Evolutionary conservation across 1,140 invertebrate genomes (phyloP).

Genomic region (Drosophila persimilis): DNA sequence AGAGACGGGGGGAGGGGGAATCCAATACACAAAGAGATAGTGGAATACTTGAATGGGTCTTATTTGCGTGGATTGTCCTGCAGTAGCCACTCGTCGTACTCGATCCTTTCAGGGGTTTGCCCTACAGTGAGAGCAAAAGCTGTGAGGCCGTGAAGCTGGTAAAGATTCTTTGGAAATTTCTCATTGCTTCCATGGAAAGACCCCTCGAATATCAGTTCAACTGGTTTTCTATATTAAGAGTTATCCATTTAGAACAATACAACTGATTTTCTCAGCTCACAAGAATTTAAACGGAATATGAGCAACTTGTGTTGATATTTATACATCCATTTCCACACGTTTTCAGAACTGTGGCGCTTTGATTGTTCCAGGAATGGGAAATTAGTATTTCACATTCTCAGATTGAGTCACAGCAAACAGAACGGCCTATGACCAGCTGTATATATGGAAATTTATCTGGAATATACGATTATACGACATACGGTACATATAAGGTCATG

Average conservation of each 20-base stretch:
- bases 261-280: constrained; percentile 17
- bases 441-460: constrained; percentile 14
- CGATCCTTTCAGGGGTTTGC: too few relatives aligned
- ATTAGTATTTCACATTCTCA: constrained; percentile 27
- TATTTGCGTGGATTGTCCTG: too few relatives aligned
- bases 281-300: constrained; percentile 12
- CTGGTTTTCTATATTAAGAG: neutral
- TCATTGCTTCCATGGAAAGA: too few relatives aligned
- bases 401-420: constrained; percentile 35
- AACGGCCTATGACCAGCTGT: constrained; percentile 12
- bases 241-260: constrained; percentile 3
- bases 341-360: constrained; percentile 10
- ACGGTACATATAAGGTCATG: neutral
- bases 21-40: too few relatives aligned
- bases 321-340: neutral
- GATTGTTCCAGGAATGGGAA: constrained; percentile 35
- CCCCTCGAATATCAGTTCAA: too few relatives aligned
- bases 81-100: too few relatives aligned
- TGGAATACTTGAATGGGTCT: too few relatives aligned
- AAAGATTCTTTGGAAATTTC: too few relatives aligned
- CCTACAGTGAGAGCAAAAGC: too few relatives aligned
- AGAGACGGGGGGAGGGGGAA: too few relatives aligned
- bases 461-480: neutral
- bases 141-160: too few relatives aligned
- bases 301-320: constrained; percentile 12